phyloP scores from a whole-genome alignment of 1,140 invertebrate genomes.

The Cyclargus thomasi region DNA sequence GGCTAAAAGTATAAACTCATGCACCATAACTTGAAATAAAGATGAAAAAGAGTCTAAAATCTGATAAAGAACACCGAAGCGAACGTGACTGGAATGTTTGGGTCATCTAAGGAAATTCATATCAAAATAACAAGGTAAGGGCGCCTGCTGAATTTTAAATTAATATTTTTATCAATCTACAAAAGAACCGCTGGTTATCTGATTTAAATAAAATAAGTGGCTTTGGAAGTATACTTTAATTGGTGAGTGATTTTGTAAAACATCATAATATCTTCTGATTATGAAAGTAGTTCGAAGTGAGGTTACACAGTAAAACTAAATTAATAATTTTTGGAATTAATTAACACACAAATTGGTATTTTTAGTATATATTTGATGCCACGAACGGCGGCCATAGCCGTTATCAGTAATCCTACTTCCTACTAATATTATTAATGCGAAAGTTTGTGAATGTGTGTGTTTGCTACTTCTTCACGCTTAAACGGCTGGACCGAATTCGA shows the following conservation, averaged over 20 bases:
- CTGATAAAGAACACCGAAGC: slow-evolving; percentile 43
- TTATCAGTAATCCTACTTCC: too few species aligned
- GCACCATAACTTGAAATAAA: slow-evolving; percentile 19
- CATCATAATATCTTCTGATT: too few species aligned
- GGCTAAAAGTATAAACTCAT: slow-evolving; percentile 16
- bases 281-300: too few species aligned
- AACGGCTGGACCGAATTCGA: too few species aligned
- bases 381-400: too few species aligned
- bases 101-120: slow-evolving; percentile 44
- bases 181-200: slow-evolving; percentile 24
- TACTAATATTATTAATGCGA: too few species aligned
- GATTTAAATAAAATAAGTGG: slow-evolving; percentile 8
- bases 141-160: slow-evolving; percentile 54
- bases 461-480: too few species aligned
- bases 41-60: slow-evolving; percentile 41
- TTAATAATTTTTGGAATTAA: too few species aligned
- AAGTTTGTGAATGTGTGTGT: too few species aligned
- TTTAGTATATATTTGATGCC: too few species aligned
- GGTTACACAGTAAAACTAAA: too few species aligned
- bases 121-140: slow-evolving; percentile 52
- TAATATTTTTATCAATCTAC: slow-evolving; percentile 34
- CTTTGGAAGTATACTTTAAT: neutral
- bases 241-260: neutral
- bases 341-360: too few species aligned
- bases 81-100: slow-evolving; percentile 51